Evolutionary conservation across 2,888 invertebrate species (phyloP), one percentile per base, ranked within the genome.

Genomic region (Lasioglossum figueresi): DNA sequence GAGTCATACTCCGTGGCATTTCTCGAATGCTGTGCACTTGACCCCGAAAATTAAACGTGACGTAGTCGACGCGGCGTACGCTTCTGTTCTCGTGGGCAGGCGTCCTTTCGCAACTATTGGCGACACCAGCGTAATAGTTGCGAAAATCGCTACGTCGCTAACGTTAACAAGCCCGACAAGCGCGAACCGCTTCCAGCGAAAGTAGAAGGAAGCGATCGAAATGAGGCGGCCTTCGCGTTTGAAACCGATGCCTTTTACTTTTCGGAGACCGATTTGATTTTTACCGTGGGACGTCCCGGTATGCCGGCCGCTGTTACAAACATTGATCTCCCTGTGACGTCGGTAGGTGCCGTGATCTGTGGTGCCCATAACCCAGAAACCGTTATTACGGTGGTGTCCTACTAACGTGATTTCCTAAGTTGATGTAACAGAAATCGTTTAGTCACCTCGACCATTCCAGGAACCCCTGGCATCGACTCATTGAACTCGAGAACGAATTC

Each of bases 41-140:
- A 88, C 88, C 88, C 86, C 84, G 85, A 85, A 84, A 88, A 82
- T 80, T 48, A 63, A 85, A 77, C 82, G 85, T 89, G 86, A 89
- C 88, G 80, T 81, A 59, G 71, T 16, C 63, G 27, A 48, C 76
- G 77, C 63, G 37, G 56, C 73, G 75, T 77, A 45, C 56, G 52
- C 74, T 52, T 59, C 63, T 45, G 37, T 52, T 73, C 79, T 77
- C 75, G 80, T 81, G 76, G 80, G 71, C 73, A 79, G 77, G 80
- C 80, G 79, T 75, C 10, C 56, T 88, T 79, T 88, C 86, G 84
- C 80, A 86, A 88, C 59, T 68, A 80, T 82, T 4, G 72, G 37
- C 80, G 71, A 40, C 73, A 59, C 74, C 70, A 19, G 66, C 43
- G 80, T 77, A 88, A 82, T 76, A 70, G 14, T 84, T 80, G 78